Percentiles rank a stretch among this genome's conserved stretches.
Evolutionary conservation across 2,797 vertebrate genomes (phyloP).

Genomic region (Streptopelia turtur): DNA sequence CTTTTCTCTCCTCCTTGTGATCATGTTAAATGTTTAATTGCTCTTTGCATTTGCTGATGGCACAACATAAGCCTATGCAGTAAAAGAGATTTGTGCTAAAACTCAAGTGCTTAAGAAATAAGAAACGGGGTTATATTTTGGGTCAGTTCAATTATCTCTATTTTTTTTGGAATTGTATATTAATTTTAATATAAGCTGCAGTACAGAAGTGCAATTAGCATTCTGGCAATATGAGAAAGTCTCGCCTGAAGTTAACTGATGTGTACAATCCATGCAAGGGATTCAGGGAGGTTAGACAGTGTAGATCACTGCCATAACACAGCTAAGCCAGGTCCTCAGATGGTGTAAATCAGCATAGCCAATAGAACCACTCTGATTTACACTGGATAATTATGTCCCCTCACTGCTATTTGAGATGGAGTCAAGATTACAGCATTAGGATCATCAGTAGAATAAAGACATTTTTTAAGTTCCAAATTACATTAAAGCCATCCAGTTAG

Average conservation of each 20-base stretch:
- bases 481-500: neutral
- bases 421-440: neutral
- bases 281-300: constrained; percentile 20
- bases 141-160: constrained; percentile 60
- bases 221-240: constrained; percentile 41
- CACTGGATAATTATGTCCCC: neutral
- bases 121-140: constrained; percentile 61
- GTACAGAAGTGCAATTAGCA: constrained; percentile 46
- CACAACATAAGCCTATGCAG: constrained; percentile 58
- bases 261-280: constrained; percentile 22
- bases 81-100: constrained; percentile 68
- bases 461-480: neutral
- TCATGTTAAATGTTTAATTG: constrained; percentile 73
- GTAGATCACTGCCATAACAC: neutral
- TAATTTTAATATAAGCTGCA: constrained; percentile 51
- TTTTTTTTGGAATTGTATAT: constrained; percentile 50
- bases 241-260: constrained; percentile 54
- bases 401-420: neutral
- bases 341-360: neutral
- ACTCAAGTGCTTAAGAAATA: constrained; percentile 59
- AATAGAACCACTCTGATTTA: neutral
- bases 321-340: constrained; percentile 16
- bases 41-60: constrained; percentile 65
- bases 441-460: neutral
- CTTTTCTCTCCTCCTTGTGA: constrained; percentile 44